A percentile compares a stretch with the other conserved stretches of the same genome.
Conservation (phyloP, 2,888 invertebrate species). For the Pycnomerus fuliginosus region DNA sequence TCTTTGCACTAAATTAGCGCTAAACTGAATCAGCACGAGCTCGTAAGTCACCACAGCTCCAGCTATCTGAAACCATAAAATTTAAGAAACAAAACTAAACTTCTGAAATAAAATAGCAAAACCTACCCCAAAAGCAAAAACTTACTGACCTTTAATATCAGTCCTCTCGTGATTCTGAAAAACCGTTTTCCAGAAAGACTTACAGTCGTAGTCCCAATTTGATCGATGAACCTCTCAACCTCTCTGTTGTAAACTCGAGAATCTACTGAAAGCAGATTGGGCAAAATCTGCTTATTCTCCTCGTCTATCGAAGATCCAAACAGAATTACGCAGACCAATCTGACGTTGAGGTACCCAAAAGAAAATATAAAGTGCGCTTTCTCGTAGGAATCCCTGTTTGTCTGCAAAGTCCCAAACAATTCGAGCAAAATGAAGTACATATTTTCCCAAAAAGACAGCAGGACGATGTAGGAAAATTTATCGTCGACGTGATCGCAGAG, state of each 20-base stretch:
- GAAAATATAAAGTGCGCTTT: constrained; percentile 13
- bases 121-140: not conserved
- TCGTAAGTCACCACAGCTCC: constrained; percentile 16
- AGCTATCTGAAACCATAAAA: constrained; percentile 9
- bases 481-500: constrained; percentile 4
- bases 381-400: not conserved
- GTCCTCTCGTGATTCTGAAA: constrained; percentile 14
- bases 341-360: constrained; percentile 6
- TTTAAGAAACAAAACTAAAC: not conserved
- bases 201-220: not conserved
- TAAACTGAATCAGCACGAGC: constrained; percentile 14
- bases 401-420: constrained; percentile 8
- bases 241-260: constrained; percentile 5
- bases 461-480: constrained; percentile 6
- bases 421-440: constrained; percentile 14
- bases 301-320: constrained; percentile 10
- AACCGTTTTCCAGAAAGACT: constrained; percentile 12
- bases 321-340: constrained; percentile 6
- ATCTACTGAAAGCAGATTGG: constrained; percentile 1
- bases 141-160: constrained; percentile 13
- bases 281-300: constrained; percentile 8
- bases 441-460: constrained; percentile 12
- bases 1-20: not conserved
- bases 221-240: constrained; percentile 13
- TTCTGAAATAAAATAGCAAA: not conserved